Percentiles rank a stretch among this genome's conserved stretches.
Evolutionary conservation across 35 echinoderm and acorn worm genomes (phyloP).

Genomic region (Nesometra sesokonis): DNA sequence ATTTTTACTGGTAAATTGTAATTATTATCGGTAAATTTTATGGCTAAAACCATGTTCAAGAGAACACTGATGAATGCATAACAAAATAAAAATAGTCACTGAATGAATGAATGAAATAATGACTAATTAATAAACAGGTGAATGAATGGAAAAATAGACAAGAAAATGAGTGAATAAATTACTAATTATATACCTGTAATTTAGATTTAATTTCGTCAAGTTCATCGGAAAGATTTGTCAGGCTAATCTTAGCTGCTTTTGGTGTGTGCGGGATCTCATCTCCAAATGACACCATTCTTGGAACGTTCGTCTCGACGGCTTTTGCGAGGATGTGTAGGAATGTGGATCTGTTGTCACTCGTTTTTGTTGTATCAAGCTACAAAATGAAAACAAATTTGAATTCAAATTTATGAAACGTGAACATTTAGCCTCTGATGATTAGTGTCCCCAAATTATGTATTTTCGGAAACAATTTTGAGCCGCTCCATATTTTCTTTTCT

Average conservation of each 20-base stretch:
- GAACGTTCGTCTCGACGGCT: constrained; percentile 77
- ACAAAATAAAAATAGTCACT: too few relatives aligned
- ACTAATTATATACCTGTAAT: constrained; percentile 44
- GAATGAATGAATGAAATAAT: not conserved
- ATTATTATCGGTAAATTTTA: too few relatives aligned
- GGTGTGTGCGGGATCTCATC: constrained; percentile 73
- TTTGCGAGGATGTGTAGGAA: constrained; percentile 96
- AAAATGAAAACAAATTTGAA: not conserved
- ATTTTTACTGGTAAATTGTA: too few relatives aligned
- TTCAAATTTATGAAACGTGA: not conserved
- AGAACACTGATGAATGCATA: too few relatives aligned
- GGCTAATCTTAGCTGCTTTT: constrained; percentile 68
- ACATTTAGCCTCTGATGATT: too few relatives aligned
- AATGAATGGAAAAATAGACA: not conserved
- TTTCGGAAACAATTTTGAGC: too few relatives aligned
- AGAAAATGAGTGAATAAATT: not conserved
- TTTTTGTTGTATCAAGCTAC: constrained; percentile 94
- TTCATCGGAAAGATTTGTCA: constrained; percentile 41
- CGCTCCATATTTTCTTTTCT: too few relatives aligned
- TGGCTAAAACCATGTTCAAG: too few relatives aligned
- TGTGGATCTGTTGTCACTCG: constrained; percentile 91
- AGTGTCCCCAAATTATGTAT: too few relatives aligned
- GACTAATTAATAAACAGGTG: not conserved
- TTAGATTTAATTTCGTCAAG: constrained; percentile 40
- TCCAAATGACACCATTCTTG: constrained; percentile 62